Evolutionary conservation across 2,113 vertebrate genomes (phyloP).

Genomic region (Pluvialis apricaria): DNA sequence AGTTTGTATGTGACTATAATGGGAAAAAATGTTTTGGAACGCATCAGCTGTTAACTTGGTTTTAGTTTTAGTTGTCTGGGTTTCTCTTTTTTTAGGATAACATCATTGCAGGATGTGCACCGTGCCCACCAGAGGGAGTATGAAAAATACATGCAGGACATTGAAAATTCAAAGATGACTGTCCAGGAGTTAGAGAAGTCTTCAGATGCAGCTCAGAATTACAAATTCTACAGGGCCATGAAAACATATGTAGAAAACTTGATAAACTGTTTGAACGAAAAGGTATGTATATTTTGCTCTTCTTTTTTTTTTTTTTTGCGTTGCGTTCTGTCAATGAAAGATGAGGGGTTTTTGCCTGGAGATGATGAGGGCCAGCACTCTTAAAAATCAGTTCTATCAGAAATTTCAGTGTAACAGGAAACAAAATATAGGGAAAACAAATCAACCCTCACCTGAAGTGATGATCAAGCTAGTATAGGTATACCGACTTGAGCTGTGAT

Average conservation of each 20-base stretch:
- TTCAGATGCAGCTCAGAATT: slow-evolving; percentile 71
- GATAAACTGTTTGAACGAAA: slow-evolving; percentile 90
- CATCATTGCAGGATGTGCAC: slow-evolving; percentile 83
- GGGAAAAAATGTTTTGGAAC: background rate
- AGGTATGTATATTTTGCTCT: slow-evolving; percentile 67
- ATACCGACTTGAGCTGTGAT: background rate
- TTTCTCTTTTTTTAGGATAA: slow-evolving; percentile 68
- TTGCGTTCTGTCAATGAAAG: background rate
- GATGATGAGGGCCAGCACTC: background rate
- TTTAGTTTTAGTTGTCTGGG: background rate
- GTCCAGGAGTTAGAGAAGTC: slow-evolving; percentile 79
- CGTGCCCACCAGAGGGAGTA: slow-evolving; percentile 84
- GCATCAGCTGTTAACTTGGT: background rate
- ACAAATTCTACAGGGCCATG: slow-evolving; percentile 87
- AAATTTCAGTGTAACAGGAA: background rate
- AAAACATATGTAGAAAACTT: slow-evolving; percentile 83
- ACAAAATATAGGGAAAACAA: background rate
- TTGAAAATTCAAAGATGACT: slow-evolving; percentile 74
- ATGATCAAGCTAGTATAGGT: background rate
- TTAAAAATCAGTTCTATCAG: background rate
- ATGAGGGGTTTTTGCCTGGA: background rate
- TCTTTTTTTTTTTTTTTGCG: background rate
- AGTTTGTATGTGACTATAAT: background rate
- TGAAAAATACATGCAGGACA: slow-evolving; percentile 78
- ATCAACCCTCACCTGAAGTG: background rate